Evolutionary conservation across 2,797 vertebrate species (phyloP).

Genomic region (Peromyscus eremicus): DNA sequence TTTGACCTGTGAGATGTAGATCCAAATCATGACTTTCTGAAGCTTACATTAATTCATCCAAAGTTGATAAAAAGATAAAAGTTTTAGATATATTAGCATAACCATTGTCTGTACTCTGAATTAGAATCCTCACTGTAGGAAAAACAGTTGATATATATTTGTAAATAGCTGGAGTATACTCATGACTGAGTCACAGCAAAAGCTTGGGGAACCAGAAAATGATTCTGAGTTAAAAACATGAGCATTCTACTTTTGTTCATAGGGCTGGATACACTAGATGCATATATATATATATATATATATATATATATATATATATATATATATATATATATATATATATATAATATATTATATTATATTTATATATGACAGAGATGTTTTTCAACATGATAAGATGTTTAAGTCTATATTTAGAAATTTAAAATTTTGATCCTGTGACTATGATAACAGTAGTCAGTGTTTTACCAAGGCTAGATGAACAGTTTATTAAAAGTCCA

Average conservation of each 20-base stretch:
- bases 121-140: background rate
- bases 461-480: background rate
- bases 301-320: no score
- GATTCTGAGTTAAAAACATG: background rate
- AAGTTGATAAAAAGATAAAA: background rate
- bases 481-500: background rate
- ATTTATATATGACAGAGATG: no score
- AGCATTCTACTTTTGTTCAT: background rate
- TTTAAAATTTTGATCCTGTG: background rate
- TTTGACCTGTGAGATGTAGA: background rate
- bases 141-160: background rate
- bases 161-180: background rate
- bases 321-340: no score
- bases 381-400: background rate
- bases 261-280: no score
- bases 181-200: background rate
- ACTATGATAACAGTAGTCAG: background rate
- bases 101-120: background rate
- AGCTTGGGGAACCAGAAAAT: background rate
- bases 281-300: no score
- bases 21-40: background rate
- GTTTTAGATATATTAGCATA: background rate
- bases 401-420: background rate
- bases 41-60: background rate
- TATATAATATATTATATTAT: no score